Base-by-base conservation (phyloP, 2,113 vertebrate genomes). In the Zosterops japonicus region DNA sequence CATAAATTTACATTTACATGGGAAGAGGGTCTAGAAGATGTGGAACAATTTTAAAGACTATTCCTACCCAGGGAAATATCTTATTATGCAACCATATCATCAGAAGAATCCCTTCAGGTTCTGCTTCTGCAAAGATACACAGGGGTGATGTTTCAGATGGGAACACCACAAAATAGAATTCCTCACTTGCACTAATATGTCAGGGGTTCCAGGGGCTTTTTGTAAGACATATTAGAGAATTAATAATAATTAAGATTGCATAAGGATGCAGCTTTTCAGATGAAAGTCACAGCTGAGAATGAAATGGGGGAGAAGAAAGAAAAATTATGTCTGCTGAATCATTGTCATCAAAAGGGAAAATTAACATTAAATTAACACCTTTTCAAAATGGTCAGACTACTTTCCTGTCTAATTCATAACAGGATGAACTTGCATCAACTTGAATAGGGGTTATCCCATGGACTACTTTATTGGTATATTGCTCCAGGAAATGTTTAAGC, bases 151-250 rank as follows among this genome's bases (percentile, higher is more conserved):
- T 70, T 83, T 59, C 33, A 31, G 20, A 8, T 4, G 6, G 17
- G 6, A 91, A 41, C 13, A 49, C 11, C 8, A 59, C 10, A 81
- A 65, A 91, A 53, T 14, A 17, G 9, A 22, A 44, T 83, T 61
- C 8, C 9, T 64, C 50, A 36, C 11, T 27, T 71, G 35, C 12
- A 18, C 10, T 36, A 8, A 6, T 22, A 5, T 57, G 16, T 8
- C 12, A 29, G 22, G 20, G 17, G 6, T 2, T 50, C 9, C 28
- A 35, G 36, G 8, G 8, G 0, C 0, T 21, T 55, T 36, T 29
- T 63, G 5, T 1, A 5, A 10, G 24, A 33, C 57, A 64, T 70
- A 23, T 41, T 49, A 41, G 57, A 79, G 10, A 86, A 57, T 36
- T 69, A 20, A 86, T 22, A 49, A 49, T 24, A 49, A 49, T 49